Evolutionary conservation across 1,140 invertebrate species (phyloP).

Genomic region (Episyrphus balteatus): DNA sequence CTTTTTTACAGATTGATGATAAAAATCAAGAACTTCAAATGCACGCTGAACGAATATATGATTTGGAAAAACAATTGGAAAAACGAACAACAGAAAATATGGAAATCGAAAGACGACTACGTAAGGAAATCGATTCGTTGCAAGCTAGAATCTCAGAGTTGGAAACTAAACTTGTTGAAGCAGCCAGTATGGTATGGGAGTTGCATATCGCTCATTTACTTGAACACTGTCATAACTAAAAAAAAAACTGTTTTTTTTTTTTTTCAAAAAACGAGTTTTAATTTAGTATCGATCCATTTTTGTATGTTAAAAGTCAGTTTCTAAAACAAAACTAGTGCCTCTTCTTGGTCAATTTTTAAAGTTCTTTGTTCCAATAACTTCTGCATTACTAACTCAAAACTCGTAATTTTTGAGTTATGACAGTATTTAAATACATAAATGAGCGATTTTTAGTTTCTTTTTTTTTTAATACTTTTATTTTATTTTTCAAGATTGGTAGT

Average conservation of each 20-base stretch:
- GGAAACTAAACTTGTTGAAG: constrained; percentile 33
- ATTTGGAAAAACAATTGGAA: constrained; percentile 52
- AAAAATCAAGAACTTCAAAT: constrained; percentile 60
- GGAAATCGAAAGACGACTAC: constrained; percentile 40
- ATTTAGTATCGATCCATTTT: no score
- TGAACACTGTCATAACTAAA: no score
- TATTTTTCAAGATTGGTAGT: constrained; percentile 41
- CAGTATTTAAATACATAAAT: not conserved
- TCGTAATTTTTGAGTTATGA: no score
- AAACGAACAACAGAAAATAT: constrained; percentile 45
- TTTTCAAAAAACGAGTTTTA: no score
- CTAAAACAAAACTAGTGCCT: not conserved
- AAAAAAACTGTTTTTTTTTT: no score
- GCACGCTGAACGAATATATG: constrained; percentile 50
- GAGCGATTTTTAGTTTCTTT: no score
- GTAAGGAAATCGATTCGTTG: constrained; percentile 39
- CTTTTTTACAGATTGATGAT: constrained; percentile 51
- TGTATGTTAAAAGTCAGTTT: not conserved
- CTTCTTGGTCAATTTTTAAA: not conserved
- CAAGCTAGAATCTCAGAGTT: constrained; percentile 40
- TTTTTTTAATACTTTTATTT: not conserved
- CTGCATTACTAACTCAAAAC: no score
- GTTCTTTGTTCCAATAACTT: no score
- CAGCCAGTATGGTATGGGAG: constrained; percentile 29
- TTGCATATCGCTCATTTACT: not conserved